Base-by-base conservation (phyloP, 2,888 invertebrate genomes). In the Orthosia incerta region DNA sequence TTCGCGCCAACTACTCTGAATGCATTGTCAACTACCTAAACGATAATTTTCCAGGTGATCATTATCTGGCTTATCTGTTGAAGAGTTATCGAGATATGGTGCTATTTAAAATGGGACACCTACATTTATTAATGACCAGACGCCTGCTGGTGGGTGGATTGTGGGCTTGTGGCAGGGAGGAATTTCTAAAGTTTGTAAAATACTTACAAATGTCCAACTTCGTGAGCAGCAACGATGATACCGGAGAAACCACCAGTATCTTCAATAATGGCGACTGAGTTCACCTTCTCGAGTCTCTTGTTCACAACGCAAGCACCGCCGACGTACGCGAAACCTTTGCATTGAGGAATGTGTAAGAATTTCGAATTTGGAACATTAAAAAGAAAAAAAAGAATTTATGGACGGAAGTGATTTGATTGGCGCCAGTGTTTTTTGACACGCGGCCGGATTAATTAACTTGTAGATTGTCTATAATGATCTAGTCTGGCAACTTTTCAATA, bases 171-270 rank as follows among this genome's bases (percentile, higher is more conserved):
- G 39, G 39, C 39, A 39, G 39, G 31, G 31, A 31, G 31, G 31
- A 31, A 31, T 31, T 39, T 39, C 39, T 39, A 39, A 39, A 39
- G 39, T 39, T 9, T 9, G 39, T 39, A 39, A 26, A 46, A n/a
- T 48, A 73, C 99, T 98, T 97, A 99, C 99, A 99, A 97, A 97
- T 99, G 99, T 88, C 99, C 99, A 87, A 99, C 99, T 98, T 99
- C 99, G 93, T 99, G 99, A 84, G 99, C 99, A 75, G 99, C 99
- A 3, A 99, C 99, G 91, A 99, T 99, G 91, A 99, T 99, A 80
- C 99, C 99, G 88, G 99, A 99, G 97, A 99, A 99, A 85, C 99
- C 99, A 85, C 99, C 99, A 53, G 99, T 99, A 92, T 99, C 99
- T 95, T 99, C 99, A 91, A 99, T 99, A 90, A 99, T 99, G 89